Evolutionary conservation across 2,888 invertebrate species (phyloP).

Genomic region (Argyresthia albistria): DNA sequence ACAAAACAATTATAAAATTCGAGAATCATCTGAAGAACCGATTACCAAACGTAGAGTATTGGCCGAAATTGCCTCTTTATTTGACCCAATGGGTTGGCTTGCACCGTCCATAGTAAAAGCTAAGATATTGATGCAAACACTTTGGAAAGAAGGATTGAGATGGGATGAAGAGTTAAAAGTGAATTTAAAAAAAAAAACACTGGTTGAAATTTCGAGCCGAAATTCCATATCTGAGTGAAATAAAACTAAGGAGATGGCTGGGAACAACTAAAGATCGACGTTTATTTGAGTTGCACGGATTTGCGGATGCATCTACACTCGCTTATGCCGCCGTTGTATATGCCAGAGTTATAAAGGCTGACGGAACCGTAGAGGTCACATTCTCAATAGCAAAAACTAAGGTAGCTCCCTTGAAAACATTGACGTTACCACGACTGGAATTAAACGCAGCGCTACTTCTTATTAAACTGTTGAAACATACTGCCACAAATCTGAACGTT

Average conservation of each 20-base stretch:
- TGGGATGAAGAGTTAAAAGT: not conserved
- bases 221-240: not conserved
- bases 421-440: not conserved
- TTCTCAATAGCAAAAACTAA: conserved; percentile 7
- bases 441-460: not conserved
- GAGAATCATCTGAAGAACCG: too few species aligned
- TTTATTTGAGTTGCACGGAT: conserved; percentile 7
- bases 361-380: not conserved
- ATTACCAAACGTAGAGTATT: conserved; percentile 12
- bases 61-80: conserved; percentile 11
- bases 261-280: conserved; percentile 3
- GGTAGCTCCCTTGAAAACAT: conserved; percentile 3
- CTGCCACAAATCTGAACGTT: not conserved
- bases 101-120: conserved; percentile 10
- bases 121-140: conserved; percentile 12
- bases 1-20: not conserved
- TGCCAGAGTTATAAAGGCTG: not conserved
- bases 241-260: not conserved
- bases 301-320: conserved; percentile 6
- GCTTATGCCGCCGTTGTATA: conserved; percentile 8
- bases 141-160: not conserved
- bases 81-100: conserved; percentile 14
- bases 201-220: conserved; percentile 7
- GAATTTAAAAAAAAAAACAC: not conserved
- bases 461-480: not conserved